Percentiles rank a stretch among this genome's conserved stretches.
Evolutionary conservation across 1,140 invertebrate species (phyloP).

Genomic region (Lucilia cuprina): DNA sequence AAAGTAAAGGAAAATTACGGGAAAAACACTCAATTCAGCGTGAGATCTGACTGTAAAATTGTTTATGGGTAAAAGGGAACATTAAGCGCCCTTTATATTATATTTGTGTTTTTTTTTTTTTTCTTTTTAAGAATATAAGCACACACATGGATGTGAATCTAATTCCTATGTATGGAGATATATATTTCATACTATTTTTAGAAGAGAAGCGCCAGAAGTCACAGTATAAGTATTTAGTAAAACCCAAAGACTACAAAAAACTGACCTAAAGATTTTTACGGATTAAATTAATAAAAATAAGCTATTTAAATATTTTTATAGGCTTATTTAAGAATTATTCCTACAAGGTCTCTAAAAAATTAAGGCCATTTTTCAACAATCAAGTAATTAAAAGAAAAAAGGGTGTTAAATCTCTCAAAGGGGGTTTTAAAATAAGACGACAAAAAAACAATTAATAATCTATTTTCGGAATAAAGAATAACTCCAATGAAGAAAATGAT

Average conservation of each 20-base stretch:
- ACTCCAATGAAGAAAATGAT: background rate
- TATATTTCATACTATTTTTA: background rate
- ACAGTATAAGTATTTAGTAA: no score
- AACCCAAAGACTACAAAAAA: no score
- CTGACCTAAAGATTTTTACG: background rate
- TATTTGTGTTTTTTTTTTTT: no score
- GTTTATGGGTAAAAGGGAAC: background rate
- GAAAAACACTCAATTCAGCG: constrained; percentile 17
- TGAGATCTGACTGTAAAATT: background rate
- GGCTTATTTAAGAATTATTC: background rate
- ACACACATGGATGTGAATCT: no score
- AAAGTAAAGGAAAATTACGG: background rate
- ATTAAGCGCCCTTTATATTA: background rate
- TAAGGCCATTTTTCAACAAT: background rate
- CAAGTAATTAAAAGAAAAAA: background rate
- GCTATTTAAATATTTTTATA: constrained; percentile 26
- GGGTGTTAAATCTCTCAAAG: constrained; percentile 29
- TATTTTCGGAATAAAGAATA: constrained; percentile 12
- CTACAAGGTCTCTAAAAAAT: background rate
- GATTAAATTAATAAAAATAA: background rate
- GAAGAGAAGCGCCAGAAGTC: background rate
- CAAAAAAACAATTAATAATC: constrained; percentile 20
- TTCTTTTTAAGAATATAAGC: no score
- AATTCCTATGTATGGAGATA: background rate
- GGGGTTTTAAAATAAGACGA: background rate